A percentile compares a stretch with the other conserved stretches of the same genome.
Conservation (phyloP, 37 sponge, comb jelly and placozoan species). For the Chondrosia reniformis region DNA sequence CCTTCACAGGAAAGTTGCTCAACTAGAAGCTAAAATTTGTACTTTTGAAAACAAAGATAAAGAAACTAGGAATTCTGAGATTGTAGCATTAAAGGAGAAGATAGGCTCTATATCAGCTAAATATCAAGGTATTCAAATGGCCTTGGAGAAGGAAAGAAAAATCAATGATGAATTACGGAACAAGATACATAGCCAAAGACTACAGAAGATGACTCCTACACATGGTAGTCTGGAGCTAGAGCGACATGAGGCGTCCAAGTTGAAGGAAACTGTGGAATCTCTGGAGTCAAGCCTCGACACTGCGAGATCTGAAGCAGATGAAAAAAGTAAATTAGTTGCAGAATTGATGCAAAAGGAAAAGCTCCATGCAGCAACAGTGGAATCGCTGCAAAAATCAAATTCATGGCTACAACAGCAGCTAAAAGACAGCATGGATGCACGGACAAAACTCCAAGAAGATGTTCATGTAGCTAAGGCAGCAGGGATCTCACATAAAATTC, state of each 20-base stretch:
- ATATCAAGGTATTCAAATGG: constrained; percentile 12
- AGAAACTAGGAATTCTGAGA: constrained; percentile 1
- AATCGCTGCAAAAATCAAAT: constrained; percentile 47
- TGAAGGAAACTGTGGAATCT: neutral
- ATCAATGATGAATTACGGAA: neutral
- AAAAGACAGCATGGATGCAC: constrained; percentile 37
- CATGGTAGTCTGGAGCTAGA: neutral
- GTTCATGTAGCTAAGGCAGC: constrained; percentile 42
- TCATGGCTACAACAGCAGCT: constrained; percentile 63
- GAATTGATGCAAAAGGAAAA: constrained; percentile 7
- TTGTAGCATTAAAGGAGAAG: constrained; percentile 17
- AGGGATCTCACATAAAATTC: constrained; percentile 50
- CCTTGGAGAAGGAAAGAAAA: constrained; percentile 31
- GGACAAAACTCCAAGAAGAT: constrained; percentile 50
- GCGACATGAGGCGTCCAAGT: neutral
- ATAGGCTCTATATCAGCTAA: constrained; percentile 16
- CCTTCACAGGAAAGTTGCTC: constrained; percentile 43
- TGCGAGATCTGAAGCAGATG: constrained; percentile 1
- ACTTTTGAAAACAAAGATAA: too few relatives aligned
- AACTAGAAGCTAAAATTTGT: constrained; percentile 37
- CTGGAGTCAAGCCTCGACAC: constrained; percentile 11
- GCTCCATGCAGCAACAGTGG: constrained; percentile 30
- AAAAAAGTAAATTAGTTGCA: constrained; percentile 24
- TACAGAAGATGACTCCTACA: constrained; percentile 2
- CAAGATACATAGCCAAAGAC: constrained; percentile 20